Evolutionary conservation across 2,888 invertebrate genomes (phyloP).

Genomic region (Cryptophagus acutangulus): DNA sequence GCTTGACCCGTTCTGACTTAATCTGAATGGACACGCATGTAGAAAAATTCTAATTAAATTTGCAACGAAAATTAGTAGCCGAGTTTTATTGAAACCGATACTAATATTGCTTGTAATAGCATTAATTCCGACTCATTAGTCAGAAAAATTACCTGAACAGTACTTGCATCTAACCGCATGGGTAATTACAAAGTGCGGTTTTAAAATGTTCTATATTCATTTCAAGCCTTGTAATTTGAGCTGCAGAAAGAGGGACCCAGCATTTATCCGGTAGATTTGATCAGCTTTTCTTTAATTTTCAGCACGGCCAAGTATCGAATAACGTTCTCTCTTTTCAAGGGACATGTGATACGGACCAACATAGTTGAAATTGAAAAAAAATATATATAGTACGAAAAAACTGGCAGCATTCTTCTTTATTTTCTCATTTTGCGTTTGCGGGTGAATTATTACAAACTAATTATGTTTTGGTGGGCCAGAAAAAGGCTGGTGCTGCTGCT

Average conservation of each 20-base stretch:
- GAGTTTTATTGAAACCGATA: no score
- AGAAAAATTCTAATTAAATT: constrained; percentile 1
- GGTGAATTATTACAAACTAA: not conserved
- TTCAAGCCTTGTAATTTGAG: constrained; percentile 37
- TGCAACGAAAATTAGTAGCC: constrained; percentile 3
- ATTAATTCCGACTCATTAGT: constrained; percentile 26
- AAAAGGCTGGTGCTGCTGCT: not conserved
- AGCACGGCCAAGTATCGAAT: constrained; percentile 36
- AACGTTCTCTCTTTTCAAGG: constrained; percentile 29
- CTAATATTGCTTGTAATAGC: no score
- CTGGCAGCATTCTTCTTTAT: not conserved
- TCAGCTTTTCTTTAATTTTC: constrained; percentile 47
- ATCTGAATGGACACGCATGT: constrained; percentile 21
- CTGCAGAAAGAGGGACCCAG: constrained; percentile 31
- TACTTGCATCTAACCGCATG: constrained; percentile 29
- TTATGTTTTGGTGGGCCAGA: not conserved
- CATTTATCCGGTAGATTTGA: constrained; percentile 47
- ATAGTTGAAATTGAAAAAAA: no score
- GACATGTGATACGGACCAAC: constrained; percentile 32
- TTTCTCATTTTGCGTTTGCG: constrained; percentile 1
- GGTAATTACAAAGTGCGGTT: constrained; percentile 36
- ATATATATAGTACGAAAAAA: constrained; percentile 2
- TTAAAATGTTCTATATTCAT: constrained; percentile 33
- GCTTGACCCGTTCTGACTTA: constrained; percentile 15
- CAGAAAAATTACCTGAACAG: constrained; percentile 30